phyloP scores from a whole-genome alignment of 2,888 invertebrate species.

The Trachelus stipa region DNA sequence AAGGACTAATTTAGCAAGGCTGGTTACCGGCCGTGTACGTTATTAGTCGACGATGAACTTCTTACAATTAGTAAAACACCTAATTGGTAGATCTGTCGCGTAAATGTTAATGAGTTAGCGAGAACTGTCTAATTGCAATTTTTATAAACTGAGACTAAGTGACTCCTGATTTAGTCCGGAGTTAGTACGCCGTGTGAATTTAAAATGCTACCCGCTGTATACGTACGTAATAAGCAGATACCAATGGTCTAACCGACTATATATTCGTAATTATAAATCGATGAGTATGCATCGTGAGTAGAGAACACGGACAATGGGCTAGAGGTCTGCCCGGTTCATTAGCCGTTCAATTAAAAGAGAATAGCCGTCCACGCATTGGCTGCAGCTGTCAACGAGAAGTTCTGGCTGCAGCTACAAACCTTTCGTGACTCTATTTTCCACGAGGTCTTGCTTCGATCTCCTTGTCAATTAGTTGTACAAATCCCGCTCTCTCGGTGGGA shows the following conservation, averaged over 20 bases:
- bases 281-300: conserved; percentile 11
- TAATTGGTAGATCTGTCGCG: neutral
- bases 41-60: neutral
- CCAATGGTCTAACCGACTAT: neutral
- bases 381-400: conserved; percentile 6
- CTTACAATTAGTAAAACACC: neutral
- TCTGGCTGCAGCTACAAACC: conserved; percentile 1
- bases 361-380: conserved; percentile 25
- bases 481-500: conserved; percentile 28
- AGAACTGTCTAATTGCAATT: neutral
- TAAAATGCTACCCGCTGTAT: neutral
- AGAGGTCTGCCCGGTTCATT: conserved; percentile 40
- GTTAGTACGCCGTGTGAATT: neutral
- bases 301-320: conserved; percentile 17
- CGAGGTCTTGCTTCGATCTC: conserved; percentile 9
- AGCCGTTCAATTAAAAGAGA: conserved; percentile 47
- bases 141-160: neutral
- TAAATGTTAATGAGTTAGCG: neutral
- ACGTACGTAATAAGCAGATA: neutral
- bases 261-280: conserved; percentile 5
- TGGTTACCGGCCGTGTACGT: neutral
- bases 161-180: too few relatives aligned
- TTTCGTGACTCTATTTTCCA: conserved; percentile 8
- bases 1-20: neutral
- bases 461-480: conserved; percentile 28